phyloP scores from a whole-genome alignment of 2,797 vertebrate species.

The Channa striata region DNA sequence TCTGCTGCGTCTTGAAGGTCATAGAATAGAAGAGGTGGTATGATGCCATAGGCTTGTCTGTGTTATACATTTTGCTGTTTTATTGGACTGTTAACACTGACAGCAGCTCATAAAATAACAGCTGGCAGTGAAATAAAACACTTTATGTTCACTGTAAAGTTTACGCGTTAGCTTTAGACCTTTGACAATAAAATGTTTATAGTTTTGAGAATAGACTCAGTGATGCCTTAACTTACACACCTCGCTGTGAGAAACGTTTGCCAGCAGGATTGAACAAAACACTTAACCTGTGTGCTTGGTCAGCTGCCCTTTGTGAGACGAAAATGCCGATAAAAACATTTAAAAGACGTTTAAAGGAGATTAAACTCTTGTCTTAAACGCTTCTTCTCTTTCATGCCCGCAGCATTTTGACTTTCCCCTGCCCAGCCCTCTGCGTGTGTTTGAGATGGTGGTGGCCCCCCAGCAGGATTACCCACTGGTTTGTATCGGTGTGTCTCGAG shows the following conservation, averaged over 20 bases:
- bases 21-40: background rate
- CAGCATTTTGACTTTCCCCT: slow-evolving; percentile 93
- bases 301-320: background rate
- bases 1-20: background rate
- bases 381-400: background rate
- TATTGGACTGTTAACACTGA: slow-evolving; percentile 17
- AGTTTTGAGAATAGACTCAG: background rate
- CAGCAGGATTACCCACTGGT: slow-evolving; percentile 90
- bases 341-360: background rate
- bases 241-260: background rate
- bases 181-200: slow-evolving; percentile 6
- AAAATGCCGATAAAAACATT: background rate
- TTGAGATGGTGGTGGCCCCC: slow-evolving; percentile 86
- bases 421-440: slow-evolving; percentile 87
- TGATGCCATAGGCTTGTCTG: background rate
- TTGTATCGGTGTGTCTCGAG: slow-evolving; percentile 86
- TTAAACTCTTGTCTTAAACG: background rate
- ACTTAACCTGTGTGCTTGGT: background rate
- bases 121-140: slow-evolving; percentile 7
- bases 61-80: slow-evolving; percentile 1
- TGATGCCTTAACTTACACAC: background rate
- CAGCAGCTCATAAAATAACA: slow-evolving; percentile 15
- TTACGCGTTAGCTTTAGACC: slow-evolving; percentile 12
- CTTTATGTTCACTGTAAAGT: slow-evolving; percentile 27
- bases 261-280: background rate